Conservation (phyloP, 2,888 invertebrate genomes). For the Drosophila colorata region DNA sequence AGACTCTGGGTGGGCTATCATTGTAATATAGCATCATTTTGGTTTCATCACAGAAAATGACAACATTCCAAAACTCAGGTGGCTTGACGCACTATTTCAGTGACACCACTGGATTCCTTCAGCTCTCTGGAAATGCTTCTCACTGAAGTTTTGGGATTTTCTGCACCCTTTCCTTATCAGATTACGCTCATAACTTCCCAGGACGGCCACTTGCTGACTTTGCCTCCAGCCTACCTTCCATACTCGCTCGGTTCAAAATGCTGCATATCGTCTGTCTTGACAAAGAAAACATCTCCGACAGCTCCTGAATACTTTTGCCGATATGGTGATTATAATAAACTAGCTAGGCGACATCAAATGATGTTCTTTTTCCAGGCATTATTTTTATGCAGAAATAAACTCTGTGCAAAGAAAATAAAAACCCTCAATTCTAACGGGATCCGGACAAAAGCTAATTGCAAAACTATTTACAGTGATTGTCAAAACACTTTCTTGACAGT, state of each 20-base stretch:
- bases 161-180: not conserved
- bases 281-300: not conserved
- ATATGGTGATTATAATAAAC: not conserved
- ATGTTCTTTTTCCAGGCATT: not conserved
- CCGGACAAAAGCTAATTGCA: no score
- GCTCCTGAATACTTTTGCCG: not conserved
- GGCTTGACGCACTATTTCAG: no score
- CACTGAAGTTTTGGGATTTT: no score
- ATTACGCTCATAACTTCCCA: no score
- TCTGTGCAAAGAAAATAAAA: no score
- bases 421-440: no score
- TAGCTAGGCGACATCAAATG: not conserved
- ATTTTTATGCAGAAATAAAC: no score
- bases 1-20: not conserved
- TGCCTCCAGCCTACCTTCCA: not conserved
- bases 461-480: no score
- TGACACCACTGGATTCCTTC: no score
- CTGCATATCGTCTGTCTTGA: not conserved
- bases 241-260: no score
- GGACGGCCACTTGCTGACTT: not conserved
- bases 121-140: no score
- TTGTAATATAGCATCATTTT: not conserved
- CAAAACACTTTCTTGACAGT: no score
- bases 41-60: not conserved
- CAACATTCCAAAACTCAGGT: not conserved